A percentile compares a stretch with the other conserved stretches of the same genome.
Evolutionary conservation across 1,140 invertebrate species (phyloP).

Genomic region (Cyrtorhinus lividipennis): DNA sequence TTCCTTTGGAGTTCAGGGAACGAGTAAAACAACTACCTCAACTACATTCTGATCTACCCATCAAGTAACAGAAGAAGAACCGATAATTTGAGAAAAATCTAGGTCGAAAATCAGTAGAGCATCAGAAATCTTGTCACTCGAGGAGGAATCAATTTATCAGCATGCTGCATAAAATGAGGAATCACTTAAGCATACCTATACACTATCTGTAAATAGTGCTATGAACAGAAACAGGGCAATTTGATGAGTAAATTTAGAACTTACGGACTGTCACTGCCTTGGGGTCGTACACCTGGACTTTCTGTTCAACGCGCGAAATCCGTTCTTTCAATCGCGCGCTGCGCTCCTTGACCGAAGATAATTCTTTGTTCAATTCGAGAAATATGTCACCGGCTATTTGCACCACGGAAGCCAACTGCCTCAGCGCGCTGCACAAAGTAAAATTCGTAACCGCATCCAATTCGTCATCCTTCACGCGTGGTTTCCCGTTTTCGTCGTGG

Average conservation of each 20-base stretch:
- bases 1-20: too few relatives aligned
- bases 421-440: slow-evolving; percentile 55
- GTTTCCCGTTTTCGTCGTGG: slow-evolving; percentile 38
- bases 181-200: too few relatives aligned
- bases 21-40: too few relatives aligned
- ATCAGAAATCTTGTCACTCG: too few relatives aligned
- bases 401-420: slow-evolving; percentile 62
- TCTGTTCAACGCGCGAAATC: slow-evolving; percentile 43
- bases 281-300: slow-evolving; percentile 48
- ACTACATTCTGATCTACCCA: too few relatives aligned
- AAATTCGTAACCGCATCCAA: slow-evolving; percentile 60
- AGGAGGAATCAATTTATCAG: too few relatives aligned
- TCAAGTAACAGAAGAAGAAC: too few relatives aligned
- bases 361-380: slow-evolving; percentile 49
- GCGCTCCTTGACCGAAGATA: slow-evolving; percentile 47
- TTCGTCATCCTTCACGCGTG: slow-evolving; percentile 46
- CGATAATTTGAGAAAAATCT: too few relatives aligned
- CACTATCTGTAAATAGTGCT: too few relatives aligned
- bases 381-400: slow-evolving; percentile 62
- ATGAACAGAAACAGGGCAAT: too few relatives aligned
- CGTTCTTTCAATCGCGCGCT: slow-evolving; percentile 44
- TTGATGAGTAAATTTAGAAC: slow-evolving; percentile 36
- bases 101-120: too few relatives aligned
- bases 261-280: slow-evolving; percentile 72
- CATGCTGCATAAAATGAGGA: too few relatives aligned